Evolutionary conservation across 2,888 invertebrate species (phyloP).

Genomic region (Eurois occulta): DNA sequence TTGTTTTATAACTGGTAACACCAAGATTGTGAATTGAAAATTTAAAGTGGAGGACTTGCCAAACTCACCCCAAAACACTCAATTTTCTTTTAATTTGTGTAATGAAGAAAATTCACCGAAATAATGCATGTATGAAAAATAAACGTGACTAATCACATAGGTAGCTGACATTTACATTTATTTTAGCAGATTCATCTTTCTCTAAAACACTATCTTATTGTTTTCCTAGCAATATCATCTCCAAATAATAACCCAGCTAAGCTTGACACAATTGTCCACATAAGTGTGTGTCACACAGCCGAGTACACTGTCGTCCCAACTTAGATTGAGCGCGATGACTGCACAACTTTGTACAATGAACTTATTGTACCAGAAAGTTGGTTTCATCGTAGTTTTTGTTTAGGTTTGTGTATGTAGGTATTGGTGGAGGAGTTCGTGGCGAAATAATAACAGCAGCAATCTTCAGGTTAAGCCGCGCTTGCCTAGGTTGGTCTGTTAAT

Average conservation of each 20-base stretch:
- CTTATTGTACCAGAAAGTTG: constrained; percentile 26
- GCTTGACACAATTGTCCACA: not conserved
- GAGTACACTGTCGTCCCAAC: constrained; percentile 21
- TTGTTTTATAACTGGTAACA: not conserved
- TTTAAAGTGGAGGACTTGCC: not conserved
- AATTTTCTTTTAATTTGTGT: not conserved
- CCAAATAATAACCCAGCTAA: not conserved
- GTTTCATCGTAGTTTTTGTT: constrained; percentile 20
- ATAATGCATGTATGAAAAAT: not conserved
- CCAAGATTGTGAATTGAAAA: not conserved
- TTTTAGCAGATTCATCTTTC: not conserved
- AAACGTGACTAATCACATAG: not conserved
- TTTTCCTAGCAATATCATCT: not conserved
- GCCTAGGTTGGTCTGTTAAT: too few relatives aligned
- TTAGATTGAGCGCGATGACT: constrained; percentile 47
- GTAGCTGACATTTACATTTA: not conserved
- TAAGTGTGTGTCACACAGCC: constrained; percentile 11
- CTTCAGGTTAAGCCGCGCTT: too few relatives aligned
- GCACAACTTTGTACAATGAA: constrained; percentile 27
- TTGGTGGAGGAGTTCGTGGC: too few relatives aligned
- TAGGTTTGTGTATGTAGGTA: not conserved
- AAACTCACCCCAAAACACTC: not conserved
- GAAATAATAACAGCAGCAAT: too few relatives aligned
- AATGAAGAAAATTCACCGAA: not conserved
- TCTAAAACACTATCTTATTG: not conserved